Base-by-base conservation (phyloP, 2,113 vertebrate genomes). In the Muntiacus reevesi region DNA sequence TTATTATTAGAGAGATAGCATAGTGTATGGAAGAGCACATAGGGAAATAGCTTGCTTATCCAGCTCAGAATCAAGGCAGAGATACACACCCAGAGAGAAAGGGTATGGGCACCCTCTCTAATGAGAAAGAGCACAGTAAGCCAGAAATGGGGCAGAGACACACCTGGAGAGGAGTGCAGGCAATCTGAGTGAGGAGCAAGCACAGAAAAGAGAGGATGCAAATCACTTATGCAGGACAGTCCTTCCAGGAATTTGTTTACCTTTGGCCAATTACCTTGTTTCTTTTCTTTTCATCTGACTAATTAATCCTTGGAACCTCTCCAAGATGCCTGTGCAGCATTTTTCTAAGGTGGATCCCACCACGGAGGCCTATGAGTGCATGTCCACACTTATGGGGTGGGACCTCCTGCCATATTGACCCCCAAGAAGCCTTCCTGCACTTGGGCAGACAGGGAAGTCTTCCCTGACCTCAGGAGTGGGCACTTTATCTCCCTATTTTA, bases 331-430 rank as follows among this genome's bases (percentile, higher is more conserved):
- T 71, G 10, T 40, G n/a, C 10, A 71, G 23, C n/a, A 71, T 71
- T 36, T 36, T 71, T 23, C n/a, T 71, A 40, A 40, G n/a, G 23
- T 23, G 19, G n/a, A 36, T 23, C n/a, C n/a, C 19, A 6, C 64
- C 19, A 23, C 64, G 36, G n/a, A 23, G n/a, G 10, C n/a, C n/a
- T 71, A 23, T 23, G n/a, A 23, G n/a, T 71, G 10, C n/a, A 40
- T 40, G n/a, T 40, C 67, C n/a, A 23, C 67, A 12, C 67, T 71
- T 71, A 40, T 6, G 17, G n/a, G n/a, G n/a, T 71, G n/a, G 5
- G 67, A 2, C 17, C 0, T 40, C n/a, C 67, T 71, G 10, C 19
- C n/a, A 71, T 40, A 12, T 19, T 40, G 67, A 36, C n/a, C n/a
- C 67, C 67, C 19, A 36, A 36, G n/a, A 36, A 71, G n/a, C 19